Percentiles rank a stretch among this genome's conserved stretches.
phyloP scores from a whole-genome alignment of 1,140 invertebrate genomes.

The Leptinotarsa lineolata region DNA sequence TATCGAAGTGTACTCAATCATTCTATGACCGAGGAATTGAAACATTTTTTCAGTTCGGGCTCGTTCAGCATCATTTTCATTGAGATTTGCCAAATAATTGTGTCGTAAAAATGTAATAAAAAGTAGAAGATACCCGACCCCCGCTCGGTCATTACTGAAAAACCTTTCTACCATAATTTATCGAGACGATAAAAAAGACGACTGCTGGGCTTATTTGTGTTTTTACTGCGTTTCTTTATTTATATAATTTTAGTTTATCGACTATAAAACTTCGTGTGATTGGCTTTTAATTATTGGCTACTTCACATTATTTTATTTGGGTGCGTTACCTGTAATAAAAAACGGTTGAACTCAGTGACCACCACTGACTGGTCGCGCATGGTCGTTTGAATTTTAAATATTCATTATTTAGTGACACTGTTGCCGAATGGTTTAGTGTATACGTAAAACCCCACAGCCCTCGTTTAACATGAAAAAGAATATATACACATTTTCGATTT shows the following conservation, averaged over 20 bases:
- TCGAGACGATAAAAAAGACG: not conserved
- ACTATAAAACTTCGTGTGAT: not conserved
- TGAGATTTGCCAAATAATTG: not conserved
- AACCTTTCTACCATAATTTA: not conserved
- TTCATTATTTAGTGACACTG: too few relatives aligned
- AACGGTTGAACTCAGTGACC: not conserved
- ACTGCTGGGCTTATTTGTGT: not conserved
- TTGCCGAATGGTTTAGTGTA: too few relatives aligned
- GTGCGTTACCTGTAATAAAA: constrained; percentile 1
- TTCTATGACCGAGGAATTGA: too few relatives aligned
- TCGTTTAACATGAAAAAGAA: too few relatives aligned
- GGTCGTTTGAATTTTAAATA: too few relatives aligned
- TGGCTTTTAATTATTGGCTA: constrained; percentile 4
- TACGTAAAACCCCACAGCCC: too few relatives aligned
- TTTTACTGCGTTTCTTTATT: not conserved
- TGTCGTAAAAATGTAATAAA: not conserved
- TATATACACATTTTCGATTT: too few relatives aligned
- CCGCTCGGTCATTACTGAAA: not conserved
- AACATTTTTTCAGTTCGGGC: too few relatives aligned
- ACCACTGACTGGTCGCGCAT: not conserved
- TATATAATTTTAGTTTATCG: not conserved
- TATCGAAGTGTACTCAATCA: too few relatives aligned
- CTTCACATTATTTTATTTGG: not conserved
- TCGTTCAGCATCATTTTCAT: not conserved
- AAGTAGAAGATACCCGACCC: not conserved